Base-by-base conservation (phyloP, 2,113 vertebrate species). In the Plecotus auritus region DNA sequence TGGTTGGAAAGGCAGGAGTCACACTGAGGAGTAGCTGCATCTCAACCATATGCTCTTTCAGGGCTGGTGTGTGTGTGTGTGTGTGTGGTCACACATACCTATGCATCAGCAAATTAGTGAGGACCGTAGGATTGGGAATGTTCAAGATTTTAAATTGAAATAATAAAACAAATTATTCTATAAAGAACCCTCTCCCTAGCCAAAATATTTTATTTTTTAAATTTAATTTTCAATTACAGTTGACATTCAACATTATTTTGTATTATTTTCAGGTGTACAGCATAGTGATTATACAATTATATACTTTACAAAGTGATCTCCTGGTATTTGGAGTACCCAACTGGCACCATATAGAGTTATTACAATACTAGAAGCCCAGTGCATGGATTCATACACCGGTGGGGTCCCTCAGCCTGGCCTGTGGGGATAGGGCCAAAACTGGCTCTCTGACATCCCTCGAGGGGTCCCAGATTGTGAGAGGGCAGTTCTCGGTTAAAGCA, bases 121-220 rank as follows among this genome's bases (percentile, higher is more conserved):
- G 18, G n/a, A 72, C 20, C 51, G n/a, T 17, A 76, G 42, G 37
- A 94, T 47, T 95, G 32, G 45, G 47, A 84, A 86, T 69, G 35
- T 77, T 96, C n/a, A 70, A 88, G 59, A 72, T 95, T 96, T 97
- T 74, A 97, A 89, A 80, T 45, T 35, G 66, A 59, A 92, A 86
- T 88, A 88, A 90, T 64, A 86, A 88, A 91, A 77, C 51, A 95
- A 85, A 85, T 70, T 90, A 5, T 7, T 76, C 14, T 84, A 47
- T 85, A 80, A 74, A 94, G 47, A 95, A 61, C 7, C 4, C 20
- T 85, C 4, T n/a, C 17, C 14, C 9, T 2, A 78, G 32, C 45
- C 47, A 80, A 91, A 92, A 77, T 23, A 85, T 32, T 93, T 90
- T 92, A 45, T 96, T 54, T 78, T 85, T 72, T 76, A 32, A 32